Conservation (phyloP, 1,140 invertebrate genomes). For the Proales similis region DNA sequence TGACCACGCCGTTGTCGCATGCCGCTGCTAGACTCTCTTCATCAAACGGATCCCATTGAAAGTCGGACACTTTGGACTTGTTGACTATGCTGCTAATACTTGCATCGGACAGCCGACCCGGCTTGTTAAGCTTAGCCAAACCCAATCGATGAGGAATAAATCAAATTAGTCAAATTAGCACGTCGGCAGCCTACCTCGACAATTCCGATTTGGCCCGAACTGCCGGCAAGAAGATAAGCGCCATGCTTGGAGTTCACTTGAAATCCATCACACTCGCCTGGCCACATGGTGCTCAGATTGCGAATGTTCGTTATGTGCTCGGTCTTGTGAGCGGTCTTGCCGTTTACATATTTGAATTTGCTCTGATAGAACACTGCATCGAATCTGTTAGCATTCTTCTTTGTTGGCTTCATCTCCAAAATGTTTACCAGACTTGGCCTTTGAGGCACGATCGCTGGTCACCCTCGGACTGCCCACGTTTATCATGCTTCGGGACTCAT, state of each 20-base stretch:
- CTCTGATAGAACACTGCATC: slow-evolving; percentile 65
- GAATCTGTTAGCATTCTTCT: no score
- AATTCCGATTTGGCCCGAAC: slow-evolving; percentile 78
- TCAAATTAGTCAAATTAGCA: neutral
- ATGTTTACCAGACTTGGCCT: no score
- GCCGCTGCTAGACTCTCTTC: slow-evolving; percentile 66
- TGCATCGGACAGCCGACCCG: slow-evolving; percentile 68
- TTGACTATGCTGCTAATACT: slow-evolving; percentile 77
- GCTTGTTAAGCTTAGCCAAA: slow-evolving; percentile 59
- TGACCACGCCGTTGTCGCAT: slow-evolving; percentile 80
- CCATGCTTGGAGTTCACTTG: slow-evolving; percentile 75
- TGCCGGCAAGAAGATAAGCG: slow-evolving; percentile 74
- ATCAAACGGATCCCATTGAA: slow-evolving; percentile 84
- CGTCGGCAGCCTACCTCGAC: slow-evolving; percentile 59
- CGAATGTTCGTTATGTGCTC: slow-evolving; percentile 83
- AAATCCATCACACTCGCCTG: slow-evolving; percentile 85
- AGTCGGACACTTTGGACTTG: slow-evolving; percentile 78
- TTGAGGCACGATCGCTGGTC: no score
- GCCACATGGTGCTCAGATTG: slow-evolving; percentile 78
- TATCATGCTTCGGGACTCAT: no score
- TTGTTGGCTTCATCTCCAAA: no score
- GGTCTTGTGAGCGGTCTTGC: slow-evolving; percentile 76
- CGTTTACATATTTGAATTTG: slow-evolving; percentile 84
- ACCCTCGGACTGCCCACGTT: no score
- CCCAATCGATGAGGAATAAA: slow-evolving; percentile 5